These are phyloP conservation scores for Meandrina meandrites DNA, from an alignment of 92 coral and sea anemone genomes.

Conservation along the genomic window DNA sequence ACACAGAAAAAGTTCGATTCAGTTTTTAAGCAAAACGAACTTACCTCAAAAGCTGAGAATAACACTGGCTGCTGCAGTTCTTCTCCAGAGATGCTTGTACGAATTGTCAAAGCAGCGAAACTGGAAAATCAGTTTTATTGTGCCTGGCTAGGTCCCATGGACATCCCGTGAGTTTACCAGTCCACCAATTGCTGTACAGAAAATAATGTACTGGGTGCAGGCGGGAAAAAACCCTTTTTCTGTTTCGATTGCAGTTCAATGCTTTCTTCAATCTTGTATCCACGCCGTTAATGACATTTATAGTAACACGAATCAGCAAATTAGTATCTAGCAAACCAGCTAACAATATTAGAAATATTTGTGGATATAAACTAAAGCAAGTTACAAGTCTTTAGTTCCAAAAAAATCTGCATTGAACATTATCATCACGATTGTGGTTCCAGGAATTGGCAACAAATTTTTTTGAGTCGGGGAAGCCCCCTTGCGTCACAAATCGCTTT, in stretches of 20 bases:
- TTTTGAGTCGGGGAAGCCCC: background rate
- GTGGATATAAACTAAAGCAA: background rate
- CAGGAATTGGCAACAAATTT: background rate
- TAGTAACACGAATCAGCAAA: background rate
- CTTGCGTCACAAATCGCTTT: background rate
- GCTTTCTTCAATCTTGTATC: background rate
- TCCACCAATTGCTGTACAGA: background rate
- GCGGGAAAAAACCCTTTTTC: background rate
- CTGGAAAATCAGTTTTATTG: background rate
- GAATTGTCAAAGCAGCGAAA: background rate
- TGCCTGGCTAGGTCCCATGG: background rate
- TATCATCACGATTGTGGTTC: too few relatives aligned
- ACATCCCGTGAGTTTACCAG: background rate
- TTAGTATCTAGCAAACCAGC: background rate
- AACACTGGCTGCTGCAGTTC: background rate
- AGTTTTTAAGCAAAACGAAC: background rate
- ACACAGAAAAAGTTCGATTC: background rate
- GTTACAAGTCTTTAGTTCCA: background rate
- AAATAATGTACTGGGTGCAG: background rate
- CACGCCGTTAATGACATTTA: background rate
- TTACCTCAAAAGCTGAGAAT: background rate
- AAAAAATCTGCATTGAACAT: too few relatives aligned
- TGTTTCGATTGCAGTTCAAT: background rate
- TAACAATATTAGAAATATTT: background rate
- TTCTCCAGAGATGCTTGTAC: background rate